Percentiles rank a stretch among this genome's conserved stretches.
Conservation (phyloP, 1,140 invertebrate genomes). For the Antheraea mylitta region DNA sequence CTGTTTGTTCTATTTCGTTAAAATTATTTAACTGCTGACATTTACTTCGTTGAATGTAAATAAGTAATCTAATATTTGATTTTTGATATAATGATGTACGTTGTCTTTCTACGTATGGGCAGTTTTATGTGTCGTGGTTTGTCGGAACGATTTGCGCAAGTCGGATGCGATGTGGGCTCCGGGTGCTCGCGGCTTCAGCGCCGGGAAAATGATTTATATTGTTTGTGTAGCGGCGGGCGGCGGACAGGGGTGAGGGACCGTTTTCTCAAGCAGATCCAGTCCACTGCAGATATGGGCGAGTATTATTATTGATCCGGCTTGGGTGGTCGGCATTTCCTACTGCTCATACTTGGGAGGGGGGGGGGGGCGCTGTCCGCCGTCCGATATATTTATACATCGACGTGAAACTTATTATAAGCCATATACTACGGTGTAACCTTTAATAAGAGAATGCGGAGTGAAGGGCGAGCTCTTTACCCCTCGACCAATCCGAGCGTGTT, state of each 20-base stretch:
- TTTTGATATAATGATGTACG: neutral
- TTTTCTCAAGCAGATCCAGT: slow-evolving; percentile 77
- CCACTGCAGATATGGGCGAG: slow-evolving; percentile 76
- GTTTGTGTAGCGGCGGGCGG: slow-evolving; percentile 64
- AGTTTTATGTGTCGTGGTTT: slow-evolving; percentile 1
- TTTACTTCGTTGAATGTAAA: too few relatives aligned
- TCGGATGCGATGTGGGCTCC: slow-evolving; percentile 28
- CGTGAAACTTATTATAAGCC: slow-evolving; percentile 69
- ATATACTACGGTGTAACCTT: slow-evolving; percentile 65
- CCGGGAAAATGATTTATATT: slow-evolving; percentile 77
- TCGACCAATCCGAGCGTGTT: slow-evolving; percentile 69
- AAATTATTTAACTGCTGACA: too few relatives aligned
- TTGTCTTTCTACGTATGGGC: neutral
- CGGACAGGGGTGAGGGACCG: slow-evolving; percentile 49
- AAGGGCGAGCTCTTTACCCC: slow-evolving; percentile 38
- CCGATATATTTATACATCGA: slow-evolving; percentile 68
- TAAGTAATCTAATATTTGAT: too few relatives aligned
- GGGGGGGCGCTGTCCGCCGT: slow-evolving; percentile 42
- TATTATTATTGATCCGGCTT: slow-evolving; percentile 76
- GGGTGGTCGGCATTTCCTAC: slow-evolving; percentile 70
- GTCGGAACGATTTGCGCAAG: slow-evolving; percentile 5
- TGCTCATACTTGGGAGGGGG: slow-evolving; percentile 66
- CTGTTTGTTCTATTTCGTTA: too few relatives aligned
- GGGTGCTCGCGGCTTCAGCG: slow-evolving; percentile 52
- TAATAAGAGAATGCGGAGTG: slow-evolving; percentile 55